Evolutionary conservation across 2,797 vertebrate species (phyloP).

Genomic region (Melanotaenia maccullochi): DNA sequence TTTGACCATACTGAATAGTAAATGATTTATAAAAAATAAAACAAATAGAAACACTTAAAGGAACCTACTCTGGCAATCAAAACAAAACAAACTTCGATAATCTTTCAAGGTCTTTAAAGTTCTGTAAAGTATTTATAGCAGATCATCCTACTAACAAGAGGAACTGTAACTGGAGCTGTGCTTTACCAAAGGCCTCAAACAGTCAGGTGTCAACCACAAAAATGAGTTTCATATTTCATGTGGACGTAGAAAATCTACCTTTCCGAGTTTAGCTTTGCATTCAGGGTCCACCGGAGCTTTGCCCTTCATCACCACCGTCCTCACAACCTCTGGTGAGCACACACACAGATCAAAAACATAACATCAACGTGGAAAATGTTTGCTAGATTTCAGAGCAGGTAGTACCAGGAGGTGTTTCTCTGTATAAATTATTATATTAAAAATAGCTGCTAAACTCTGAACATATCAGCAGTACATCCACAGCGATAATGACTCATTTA

Average conservation of each 20-base stretch:
- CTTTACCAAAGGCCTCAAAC: background rate
- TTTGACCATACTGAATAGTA: conserved; percentile 78
- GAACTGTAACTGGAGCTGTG: conserved; percentile 7
- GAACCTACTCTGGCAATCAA: background rate
- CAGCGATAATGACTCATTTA: background rate
- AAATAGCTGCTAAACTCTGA: background rate
- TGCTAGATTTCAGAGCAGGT: background rate
- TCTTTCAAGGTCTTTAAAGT: background rate
- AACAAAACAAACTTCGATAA: background rate
- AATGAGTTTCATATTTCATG: background rate
- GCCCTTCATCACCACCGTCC: conserved; percentile 88
- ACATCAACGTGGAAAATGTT: background rate
- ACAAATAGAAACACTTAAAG: too few relatives aligned
- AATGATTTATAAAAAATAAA: too few relatives aligned
- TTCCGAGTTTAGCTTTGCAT: conserved; percentile 87
- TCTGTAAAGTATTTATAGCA: background rate
- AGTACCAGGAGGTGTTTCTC: background rate
- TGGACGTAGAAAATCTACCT: conserved; percentile 74
- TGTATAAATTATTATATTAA: background rate
- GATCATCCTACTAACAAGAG: background rate
- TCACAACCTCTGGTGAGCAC: conserved; percentile 81
- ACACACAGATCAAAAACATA: conserved; percentile 22
- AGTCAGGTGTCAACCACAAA: conserved; percentile 25
- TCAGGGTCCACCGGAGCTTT: conserved; percentile 90
- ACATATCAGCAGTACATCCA: background rate